phyloP scores from a whole-genome alignment of 1,140 invertebrate species.

The Atta cephalotes region DNA sequence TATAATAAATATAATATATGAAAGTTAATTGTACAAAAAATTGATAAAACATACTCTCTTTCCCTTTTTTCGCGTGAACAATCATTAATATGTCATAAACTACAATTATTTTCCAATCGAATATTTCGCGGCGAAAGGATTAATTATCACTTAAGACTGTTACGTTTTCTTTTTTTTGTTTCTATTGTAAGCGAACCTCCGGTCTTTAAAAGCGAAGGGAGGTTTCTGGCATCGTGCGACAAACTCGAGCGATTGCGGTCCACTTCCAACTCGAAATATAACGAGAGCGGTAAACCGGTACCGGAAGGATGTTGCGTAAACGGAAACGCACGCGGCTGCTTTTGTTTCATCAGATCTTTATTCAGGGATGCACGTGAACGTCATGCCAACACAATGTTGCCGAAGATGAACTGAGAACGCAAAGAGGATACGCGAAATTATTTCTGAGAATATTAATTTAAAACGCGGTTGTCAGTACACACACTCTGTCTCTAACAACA shows the following conservation, averaged over 20 bases:
- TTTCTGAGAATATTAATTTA: conserved; percentile 68
- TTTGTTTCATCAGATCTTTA: conserved; percentile 78
- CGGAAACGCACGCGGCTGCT: conserved; percentile 80
- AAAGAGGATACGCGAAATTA: conserved; percentile 81
- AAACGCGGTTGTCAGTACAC: not conserved
- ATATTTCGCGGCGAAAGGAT: not conserved
- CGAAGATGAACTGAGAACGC: conserved; percentile 64
- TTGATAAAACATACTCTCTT: not conserved
- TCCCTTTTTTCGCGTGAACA: not conserved
- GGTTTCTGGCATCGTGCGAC: conserved; percentile 36
- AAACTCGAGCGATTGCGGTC: conserved; percentile 44
- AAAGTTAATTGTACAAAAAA: not conserved
- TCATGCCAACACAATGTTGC: conserved; percentile 71
- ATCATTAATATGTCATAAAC: not conserved
- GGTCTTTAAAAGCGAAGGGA: not conserved
- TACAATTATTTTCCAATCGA: not conserved
- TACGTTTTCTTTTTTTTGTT: not conserved
- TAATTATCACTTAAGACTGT: conserved; percentile 12
- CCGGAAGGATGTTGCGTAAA: conserved; percentile 85
- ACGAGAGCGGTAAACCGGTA: conserved; percentile 60
- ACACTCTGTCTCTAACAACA: not conserved
- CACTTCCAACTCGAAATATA: conserved; percentile 27
- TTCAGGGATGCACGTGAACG: conserved; percentile 81
- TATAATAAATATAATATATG: not conserved
- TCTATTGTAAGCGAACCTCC: conserved; percentile 45